These are phyloP conservation scores for Talpa occidentalis DNA, from an alignment of 2,113 vertebrate species.

Conservation along the genomic window DNA sequence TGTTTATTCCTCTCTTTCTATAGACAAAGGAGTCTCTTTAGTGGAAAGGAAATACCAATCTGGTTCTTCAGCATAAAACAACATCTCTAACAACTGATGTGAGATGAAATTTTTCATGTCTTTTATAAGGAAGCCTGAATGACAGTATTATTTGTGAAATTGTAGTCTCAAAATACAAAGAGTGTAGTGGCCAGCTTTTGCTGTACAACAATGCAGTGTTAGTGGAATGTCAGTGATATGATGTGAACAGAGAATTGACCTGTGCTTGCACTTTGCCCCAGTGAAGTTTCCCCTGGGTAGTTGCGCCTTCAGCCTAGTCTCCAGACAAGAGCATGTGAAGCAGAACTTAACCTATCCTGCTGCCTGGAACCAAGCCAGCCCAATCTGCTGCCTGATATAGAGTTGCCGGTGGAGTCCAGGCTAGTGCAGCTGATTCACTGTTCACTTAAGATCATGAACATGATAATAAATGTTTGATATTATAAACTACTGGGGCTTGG, in stretches of 20 bases:
- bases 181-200: background rate
- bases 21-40: background rate
- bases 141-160: background rate
- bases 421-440: background rate
- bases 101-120: background rate
- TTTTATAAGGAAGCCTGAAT: background rate
- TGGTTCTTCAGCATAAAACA: background rate
- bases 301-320: background rate
- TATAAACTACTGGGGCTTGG: background rate
- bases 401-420: background rate
- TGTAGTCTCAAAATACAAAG: background rate
- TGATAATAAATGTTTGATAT: background rate
- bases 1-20: background rate
- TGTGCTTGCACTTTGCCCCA: background rate
- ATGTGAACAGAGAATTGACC: background rate
- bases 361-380: background rate
- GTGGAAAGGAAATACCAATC: background rate
- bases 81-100: background rate
- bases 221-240: background rate
- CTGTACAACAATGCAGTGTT: background rate
- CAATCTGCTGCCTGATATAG: background rate
- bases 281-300: background rate
- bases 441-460: too few relatives aligned
- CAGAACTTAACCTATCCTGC: background rate
- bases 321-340: background rate